A percentile compares a stretch with the other conserved stretches of the same genome.
Conservation (phyloP, 2,113 vertebrate species). For the Steatornis caripensis region DNA sequence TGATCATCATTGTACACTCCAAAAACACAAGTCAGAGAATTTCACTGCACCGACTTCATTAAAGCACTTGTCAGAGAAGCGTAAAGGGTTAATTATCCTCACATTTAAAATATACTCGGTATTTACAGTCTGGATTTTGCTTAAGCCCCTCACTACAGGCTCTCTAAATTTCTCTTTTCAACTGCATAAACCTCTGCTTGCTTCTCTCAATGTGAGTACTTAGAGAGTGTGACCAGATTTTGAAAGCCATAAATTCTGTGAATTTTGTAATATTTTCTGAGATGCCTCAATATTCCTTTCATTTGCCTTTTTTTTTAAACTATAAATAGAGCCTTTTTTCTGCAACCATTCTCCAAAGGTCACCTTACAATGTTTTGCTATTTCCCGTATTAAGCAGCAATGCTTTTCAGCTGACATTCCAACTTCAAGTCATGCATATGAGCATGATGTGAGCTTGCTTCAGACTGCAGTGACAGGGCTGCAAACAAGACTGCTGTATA, state of each 20-base stretch:
- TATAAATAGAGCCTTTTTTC: conserved; percentile 34
- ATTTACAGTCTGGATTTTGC: conserved; percentile 25
- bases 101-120: conserved; percentile 3
- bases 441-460: conserved; percentile 48
- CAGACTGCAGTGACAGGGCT: conserved; percentile 31
- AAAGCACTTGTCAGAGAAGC: conserved; percentile 20
- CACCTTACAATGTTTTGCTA: conserved; percentile 43
- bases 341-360: conserved; percentile 58
- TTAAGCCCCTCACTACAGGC: not conserved
- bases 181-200: not conserved
- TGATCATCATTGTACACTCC: not conserved
- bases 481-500: conserved; percentile 34
- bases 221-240: not conserved
- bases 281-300: not conserved
- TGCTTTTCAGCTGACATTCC: conserved; percentile 65
- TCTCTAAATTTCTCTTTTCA: not conserved
- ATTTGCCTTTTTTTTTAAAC: not conserved
- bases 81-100: not conserved
- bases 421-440: conserved; percentile 62
- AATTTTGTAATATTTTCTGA: not conserved
- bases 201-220: not conserved
- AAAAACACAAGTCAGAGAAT: conserved; percentile 24
- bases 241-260: not conserved
- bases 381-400: conserved; percentile 53
- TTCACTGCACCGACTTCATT: not conserved